Percentiles rank a stretch among this genome's conserved stretches.
These are phyloP conservation scores for Drosophila multiciliata DNA, from an alignment of 2,888 invertebrate species.

Conservation along the genomic window DNA sequence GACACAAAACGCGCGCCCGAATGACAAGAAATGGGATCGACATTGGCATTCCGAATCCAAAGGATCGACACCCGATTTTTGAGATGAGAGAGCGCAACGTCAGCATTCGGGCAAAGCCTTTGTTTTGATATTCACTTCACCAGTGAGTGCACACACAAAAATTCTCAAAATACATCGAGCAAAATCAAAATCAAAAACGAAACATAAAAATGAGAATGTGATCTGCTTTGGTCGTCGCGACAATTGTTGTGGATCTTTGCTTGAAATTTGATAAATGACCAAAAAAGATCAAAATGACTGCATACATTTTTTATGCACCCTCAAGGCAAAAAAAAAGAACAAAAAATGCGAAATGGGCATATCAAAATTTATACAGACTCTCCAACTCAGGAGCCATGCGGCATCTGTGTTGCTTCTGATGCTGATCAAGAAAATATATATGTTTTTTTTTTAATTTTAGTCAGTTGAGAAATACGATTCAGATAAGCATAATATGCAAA, in stretches of 20 bases:
- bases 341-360: not conserved
- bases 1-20: slow-evolving; percentile 72
- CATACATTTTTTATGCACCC: slow-evolving; percentile 17
- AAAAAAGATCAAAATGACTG: slow-evolving; percentile 15
- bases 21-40: slow-evolving; percentile 46
- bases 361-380: not conserved
- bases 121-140: slow-evolving; percentile 77
- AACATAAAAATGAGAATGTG: slow-evolving; percentile 44
- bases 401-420: not conserved
- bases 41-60: slow-evolving; percentile 15
- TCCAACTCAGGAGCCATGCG: no score
- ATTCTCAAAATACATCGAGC: slow-evolving; percentile 1
- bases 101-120: slow-evolving; percentile 45
- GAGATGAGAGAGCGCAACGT: slow-evolving; percentile 48
- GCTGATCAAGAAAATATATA: not conserved
- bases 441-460: no score
- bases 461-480: not conserved
- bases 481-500: not conserved
- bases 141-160: slow-evolving; percentile 35
- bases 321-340: not conserved
- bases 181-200: slow-evolving; percentile 18
- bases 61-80: slow-evolving; percentile 19
- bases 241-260: slow-evolving; percentile 53
- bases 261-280: slow-evolving; percentile 80
- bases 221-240: slow-evolving; percentile 65